Percentiles rank a stretch among this genome's conserved stretches.
phyloP scores from a whole-genome alignment of 2,797 vertebrate genomes.

The Sciurus carolinensis region DNA sequence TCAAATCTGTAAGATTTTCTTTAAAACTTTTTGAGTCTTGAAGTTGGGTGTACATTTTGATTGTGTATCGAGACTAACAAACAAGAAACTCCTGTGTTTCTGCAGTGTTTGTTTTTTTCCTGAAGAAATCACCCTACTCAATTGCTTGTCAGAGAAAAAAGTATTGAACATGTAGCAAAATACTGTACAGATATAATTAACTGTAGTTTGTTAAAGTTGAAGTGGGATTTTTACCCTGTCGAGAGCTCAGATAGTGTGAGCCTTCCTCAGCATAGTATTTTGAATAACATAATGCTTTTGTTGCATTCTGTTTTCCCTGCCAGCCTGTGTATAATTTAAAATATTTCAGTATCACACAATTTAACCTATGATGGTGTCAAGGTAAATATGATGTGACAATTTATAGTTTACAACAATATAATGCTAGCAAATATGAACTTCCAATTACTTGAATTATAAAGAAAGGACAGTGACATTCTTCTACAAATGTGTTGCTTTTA shows the following conservation, averaged over 20 bases:
- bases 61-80: background rate
- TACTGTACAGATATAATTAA: background rate
- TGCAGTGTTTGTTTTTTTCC: background rate
- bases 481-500: conserved; percentile 42
- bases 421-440: rapidly evolving
- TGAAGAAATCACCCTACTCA: background rate
- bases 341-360: background rate
- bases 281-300: background rate
- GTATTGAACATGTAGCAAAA: background rate
- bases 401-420: conserved; percentile 47
- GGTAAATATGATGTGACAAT: background rate
- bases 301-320: background rate
- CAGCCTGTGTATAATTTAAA: background rate
- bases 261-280: background rate
- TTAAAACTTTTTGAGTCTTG: background rate
- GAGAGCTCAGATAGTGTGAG: no score
- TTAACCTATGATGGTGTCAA: background rate
- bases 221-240: background rate
- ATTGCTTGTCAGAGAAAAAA: background rate
- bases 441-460: conserved; percentile 20
- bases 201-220: background rate
- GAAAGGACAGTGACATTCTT: background rate
- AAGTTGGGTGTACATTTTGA: background rate
- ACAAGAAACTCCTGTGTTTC: background rate
- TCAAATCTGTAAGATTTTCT: background rate